A percentile compares a stretch with the other conserved stretches of the same genome.
phyloP scores from a whole-genome alignment of 2,888 invertebrate genomes.

The Epistrophe eligans region DNA sequence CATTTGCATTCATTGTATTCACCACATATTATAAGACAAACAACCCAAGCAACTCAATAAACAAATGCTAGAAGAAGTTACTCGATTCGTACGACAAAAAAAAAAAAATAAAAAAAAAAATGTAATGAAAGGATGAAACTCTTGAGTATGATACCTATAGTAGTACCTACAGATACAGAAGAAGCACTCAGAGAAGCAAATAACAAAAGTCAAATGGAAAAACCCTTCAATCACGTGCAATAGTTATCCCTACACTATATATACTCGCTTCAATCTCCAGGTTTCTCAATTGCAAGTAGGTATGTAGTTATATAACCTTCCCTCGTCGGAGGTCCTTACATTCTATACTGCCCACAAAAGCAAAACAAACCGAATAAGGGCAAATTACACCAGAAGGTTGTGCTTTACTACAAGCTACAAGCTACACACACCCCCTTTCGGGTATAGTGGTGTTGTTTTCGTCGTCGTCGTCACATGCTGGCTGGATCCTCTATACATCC shows the following conservation, averaged over 20 bases:
- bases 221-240: slow-evolving; percentile 54
- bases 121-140: slow-evolving; percentile 31
- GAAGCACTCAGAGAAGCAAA: slow-evolving; percentile 39
- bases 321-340: slow-evolving; percentile 8
- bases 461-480: background rate
- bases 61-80: slow-evolving; percentile 57
- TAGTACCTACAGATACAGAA: background rate
- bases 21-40: slow-evolving; percentile 29
- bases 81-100: slow-evolving; percentile 8
- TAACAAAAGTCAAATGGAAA: slow-evolving; percentile 56
- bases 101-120: background rate
- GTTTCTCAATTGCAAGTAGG: slow-evolving; percentile 63
- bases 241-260: slow-evolving; percentile 52
- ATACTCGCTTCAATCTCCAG: slow-evolving; percentile 51
- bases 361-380: slow-evolving; percentile 49
- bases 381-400: slow-evolving; percentile 66
- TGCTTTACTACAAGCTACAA: background rate
- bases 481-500: background rate
- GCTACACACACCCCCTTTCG: background rate
- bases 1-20: slow-evolving; percentile 69
- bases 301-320: background rate
- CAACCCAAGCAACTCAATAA: slow-evolving; percentile 35
- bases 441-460: background rate
- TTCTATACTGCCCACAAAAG: slow-evolving; percentile 30
- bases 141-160: background rate